A percentile compares a stretch with the other conserved stretches of the same genome.
Conservation (phyloP, 23 tunicate genomes). For the Halocynthia aurantium region DNA sequence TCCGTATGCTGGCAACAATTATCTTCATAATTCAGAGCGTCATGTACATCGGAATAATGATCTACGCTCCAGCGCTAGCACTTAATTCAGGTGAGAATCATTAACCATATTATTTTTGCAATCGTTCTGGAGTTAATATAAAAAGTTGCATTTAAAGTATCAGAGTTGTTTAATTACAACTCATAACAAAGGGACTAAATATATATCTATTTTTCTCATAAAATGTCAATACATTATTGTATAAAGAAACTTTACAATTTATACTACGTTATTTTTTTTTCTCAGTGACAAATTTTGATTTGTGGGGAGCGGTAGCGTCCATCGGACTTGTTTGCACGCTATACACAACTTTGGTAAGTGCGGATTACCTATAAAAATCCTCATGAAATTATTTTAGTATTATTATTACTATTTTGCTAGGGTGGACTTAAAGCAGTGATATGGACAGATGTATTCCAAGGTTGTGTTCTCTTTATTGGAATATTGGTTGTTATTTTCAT, state of each 20-base stretch:
- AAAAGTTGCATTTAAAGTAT: no score
- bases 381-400: not conserved
- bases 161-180: no score
- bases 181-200: no score
- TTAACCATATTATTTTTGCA: not conserved
- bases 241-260: no score
- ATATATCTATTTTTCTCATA: no score
- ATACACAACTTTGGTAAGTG: conserved; percentile 53
- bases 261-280: conserved; percentile 9
- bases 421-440: conserved; percentile 58
- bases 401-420: conserved; percentile 10
- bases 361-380: not conserved
- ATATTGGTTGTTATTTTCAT: conserved; percentile 27
- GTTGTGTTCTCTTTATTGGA: conserved; percentile 21
- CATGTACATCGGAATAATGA: conserved; percentile 46
- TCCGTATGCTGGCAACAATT: conserved; percentile 40
- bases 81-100: conserved; percentile 40
- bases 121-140: not conserved
- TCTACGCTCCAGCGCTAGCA: conserved; percentile 71
- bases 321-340: conserved; percentile 52
- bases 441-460: conserved; percentile 55
- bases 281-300: not conserved
- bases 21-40: conserved; percentile 62
- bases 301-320: conserved; percentile 49
- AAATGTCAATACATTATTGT: no score